phyloP scores from a whole-genome alignment of 2,113 vertebrate genomes.

The Rhizomys pruinosus region DNA sequence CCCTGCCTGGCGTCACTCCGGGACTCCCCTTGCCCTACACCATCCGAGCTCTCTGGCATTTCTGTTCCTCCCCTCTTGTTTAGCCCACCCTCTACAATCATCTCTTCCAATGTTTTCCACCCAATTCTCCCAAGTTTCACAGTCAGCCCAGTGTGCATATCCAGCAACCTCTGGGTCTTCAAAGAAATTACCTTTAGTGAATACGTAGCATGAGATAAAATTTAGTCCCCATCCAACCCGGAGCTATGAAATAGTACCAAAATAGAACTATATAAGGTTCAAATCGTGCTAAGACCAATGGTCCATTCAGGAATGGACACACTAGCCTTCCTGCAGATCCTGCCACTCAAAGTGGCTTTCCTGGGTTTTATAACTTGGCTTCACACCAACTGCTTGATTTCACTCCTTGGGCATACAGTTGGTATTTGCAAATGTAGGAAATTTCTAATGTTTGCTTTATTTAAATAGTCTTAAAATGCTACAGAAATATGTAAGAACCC shows the following conservation, averaged over 20 bases:
- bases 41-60: not conserved
- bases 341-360: not conserved
- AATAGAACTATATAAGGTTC: not conserved
- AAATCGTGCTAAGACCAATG: not conserved
- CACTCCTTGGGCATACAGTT: not conserved
- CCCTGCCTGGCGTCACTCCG: not conserved
- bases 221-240: not conserved
- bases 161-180: not conserved
- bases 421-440: not conserved
- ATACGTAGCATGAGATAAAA: not conserved
- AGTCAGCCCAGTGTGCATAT: not conserved
- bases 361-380: not conserved
- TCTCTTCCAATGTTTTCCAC: not conserved
- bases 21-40: not conserved
- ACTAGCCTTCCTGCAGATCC: not conserved
- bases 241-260: not conserved
- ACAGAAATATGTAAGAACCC: not conserved
- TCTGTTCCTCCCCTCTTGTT: not conserved
- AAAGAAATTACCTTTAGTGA: not conserved
- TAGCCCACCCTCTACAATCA: not conserved
- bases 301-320: not conserved
- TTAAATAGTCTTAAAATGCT: slow-evolving; percentile 2
- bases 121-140: not conserved
- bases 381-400: not conserved
- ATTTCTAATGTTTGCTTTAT: not conserved